phyloP scores from a whole-genome alignment of 2,113 vertebrate species.

The Anser brachyrhynchus region DNA sequence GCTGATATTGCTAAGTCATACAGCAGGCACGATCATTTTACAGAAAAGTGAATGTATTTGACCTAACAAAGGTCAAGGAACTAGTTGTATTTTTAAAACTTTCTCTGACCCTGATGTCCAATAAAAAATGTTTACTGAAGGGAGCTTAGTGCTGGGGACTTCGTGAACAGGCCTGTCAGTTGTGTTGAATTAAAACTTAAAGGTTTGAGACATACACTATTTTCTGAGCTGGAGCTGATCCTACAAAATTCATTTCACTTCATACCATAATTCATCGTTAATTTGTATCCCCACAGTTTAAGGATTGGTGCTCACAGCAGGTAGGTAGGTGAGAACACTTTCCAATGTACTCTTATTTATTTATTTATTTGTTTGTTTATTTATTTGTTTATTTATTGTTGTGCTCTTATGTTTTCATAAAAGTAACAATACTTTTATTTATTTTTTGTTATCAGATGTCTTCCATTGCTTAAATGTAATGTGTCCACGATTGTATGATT shows the following conservation, averaged over 20 bases:
- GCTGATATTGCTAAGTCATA: neutral
- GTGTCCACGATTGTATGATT: neutral
- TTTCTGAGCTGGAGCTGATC: conserved; percentile 15
- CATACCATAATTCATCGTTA: neutral
- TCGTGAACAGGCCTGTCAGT: neutral
- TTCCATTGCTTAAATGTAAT: neutral
- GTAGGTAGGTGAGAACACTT: neutral
- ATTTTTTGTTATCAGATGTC: neutral
- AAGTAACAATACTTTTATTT: too few species aligned
- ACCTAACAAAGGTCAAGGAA: neutral
- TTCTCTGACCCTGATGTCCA: neutral
- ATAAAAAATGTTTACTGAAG: conserved; percentile 16
- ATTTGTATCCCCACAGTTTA: neutral
- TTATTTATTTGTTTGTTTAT: neutral
- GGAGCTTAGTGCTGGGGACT: neutral
- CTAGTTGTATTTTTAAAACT: neutral
- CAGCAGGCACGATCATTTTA: neutral
- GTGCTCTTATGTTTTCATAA: neutral
- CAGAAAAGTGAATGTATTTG: neutral
- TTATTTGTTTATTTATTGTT: too few species aligned
- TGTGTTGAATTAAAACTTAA: neutral
- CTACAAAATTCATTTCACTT: conserved; percentile 17
- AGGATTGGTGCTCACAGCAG: neutral
- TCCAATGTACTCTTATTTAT: neutral
- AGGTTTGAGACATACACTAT: neutral